Evolutionary conservation across 2,113 vertebrate species (phyloP).

Genomic region (Eurypyga helias): DNA sequence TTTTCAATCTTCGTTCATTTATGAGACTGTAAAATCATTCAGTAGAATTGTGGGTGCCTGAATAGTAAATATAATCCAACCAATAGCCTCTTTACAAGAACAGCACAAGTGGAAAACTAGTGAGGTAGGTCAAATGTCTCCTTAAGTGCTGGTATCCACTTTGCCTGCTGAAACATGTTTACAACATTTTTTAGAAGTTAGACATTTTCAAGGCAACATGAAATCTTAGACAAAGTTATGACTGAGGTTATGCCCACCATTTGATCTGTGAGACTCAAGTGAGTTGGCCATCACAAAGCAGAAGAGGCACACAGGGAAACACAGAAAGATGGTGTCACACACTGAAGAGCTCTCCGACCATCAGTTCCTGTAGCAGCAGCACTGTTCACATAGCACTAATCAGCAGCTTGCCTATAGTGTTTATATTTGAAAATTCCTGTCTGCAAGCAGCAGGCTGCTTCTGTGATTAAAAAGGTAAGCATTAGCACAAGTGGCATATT

Average conservation of each 20-base stretch:
- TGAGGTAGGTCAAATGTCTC: background rate
- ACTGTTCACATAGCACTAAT: background rate
- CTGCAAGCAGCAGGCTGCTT: background rate
- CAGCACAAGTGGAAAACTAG: background rate
- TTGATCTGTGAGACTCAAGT: background rate
- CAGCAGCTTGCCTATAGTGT: background rate
- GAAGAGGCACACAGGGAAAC: accelerated
- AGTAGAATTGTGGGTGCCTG: background rate
- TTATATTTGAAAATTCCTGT: background rate
- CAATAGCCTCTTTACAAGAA: background rate
- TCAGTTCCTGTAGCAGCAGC: background rate
- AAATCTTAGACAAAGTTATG: background rate
- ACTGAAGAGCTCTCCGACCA: background rate
- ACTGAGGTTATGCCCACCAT: background rate
- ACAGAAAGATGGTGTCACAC: background rate
- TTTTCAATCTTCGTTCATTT: background rate
- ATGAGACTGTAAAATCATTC: background rate
- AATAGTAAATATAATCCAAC: background rate
- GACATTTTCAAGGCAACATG: background rate
- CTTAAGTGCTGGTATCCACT: background rate
- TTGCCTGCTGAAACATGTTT: background rate
- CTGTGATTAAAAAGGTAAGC: background rate
- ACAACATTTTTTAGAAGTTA: background rate
- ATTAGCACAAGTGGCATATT: background rate
- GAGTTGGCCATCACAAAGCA: background rate